A percentile compares a stretch with the other conserved stretches of the same genome.
These are phyloP conservation scores for Entomyzon cyanotis DNA, from an alignment of 2,113 vertebrate genomes.

Conservation along the genomic window DNA sequence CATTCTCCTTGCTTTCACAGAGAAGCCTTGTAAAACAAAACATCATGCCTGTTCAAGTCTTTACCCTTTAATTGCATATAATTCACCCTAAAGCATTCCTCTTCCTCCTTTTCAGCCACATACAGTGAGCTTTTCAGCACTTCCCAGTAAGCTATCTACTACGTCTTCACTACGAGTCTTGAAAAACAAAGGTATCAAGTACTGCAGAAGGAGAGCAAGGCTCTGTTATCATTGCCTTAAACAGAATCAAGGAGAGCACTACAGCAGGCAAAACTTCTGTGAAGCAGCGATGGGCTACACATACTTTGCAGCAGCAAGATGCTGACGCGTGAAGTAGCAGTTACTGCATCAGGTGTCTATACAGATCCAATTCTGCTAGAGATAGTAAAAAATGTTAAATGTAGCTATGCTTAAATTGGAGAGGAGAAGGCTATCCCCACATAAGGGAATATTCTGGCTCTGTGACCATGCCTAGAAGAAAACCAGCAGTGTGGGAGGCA, in stretches of 20 bases:
- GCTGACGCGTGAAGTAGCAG: neutral
- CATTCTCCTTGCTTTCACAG: neutral
- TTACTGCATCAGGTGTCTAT: neutral
- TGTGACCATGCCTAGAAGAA: neutral
- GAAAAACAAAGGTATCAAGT: neutral
- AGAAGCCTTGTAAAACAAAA: neutral
- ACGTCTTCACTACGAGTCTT: neutral
- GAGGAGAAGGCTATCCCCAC: neutral
- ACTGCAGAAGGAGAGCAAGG: neutral
- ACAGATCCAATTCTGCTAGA: neutral
- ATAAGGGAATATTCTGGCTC: neutral
- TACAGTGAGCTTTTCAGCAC: neutral
- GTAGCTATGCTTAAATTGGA: neutral
- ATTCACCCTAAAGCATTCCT: neutral
- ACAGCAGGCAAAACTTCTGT: neutral
- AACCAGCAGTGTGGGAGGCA: fast-evolving
- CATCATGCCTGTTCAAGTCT: neutral
- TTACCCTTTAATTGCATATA: neutral
- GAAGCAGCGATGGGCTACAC: neutral
- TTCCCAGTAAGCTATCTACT: neutral
- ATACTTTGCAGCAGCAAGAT: neutral
- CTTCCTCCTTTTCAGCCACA: neutral
- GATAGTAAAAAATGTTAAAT: neutral
- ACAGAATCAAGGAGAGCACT: neutral
- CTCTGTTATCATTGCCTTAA: neutral